A percentile compares a stretch with the other conserved stretches of the same genome.
Evolutionary conservation across 2,888 invertebrate genomes (phyloP).

Genomic region (Cerastoderma edule): DNA sequence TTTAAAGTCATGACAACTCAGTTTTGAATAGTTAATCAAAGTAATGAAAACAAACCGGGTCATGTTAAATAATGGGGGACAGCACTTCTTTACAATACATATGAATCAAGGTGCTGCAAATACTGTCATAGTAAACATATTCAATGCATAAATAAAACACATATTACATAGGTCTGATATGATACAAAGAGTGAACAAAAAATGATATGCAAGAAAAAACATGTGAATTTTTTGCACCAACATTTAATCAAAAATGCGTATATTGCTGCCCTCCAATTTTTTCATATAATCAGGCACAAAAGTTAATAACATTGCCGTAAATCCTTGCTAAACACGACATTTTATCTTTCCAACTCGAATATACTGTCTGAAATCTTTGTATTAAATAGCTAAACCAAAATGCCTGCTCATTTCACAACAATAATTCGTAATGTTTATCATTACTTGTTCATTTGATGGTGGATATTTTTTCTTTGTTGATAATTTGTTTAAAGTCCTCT

Average conservation of each 20-base stretch:
- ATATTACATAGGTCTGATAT: conserved; percentile 22
- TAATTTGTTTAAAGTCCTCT: too few relatives aligned
- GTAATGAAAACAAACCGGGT: too few relatives aligned
- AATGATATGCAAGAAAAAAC: conserved; percentile 25
- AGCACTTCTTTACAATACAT: conserved; percentile 20
- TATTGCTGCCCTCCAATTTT: conserved; percentile 23
- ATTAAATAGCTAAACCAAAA: too few relatives aligned
- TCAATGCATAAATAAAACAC: conserved; percentile 25
- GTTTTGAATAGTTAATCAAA: too few relatives aligned
- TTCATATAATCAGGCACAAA: conserved; percentile 22
- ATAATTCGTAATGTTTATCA: too few relatives aligned
- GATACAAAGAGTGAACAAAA: conserved; percentile 24
- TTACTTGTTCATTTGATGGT: too few relatives aligned
- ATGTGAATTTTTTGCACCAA: conserved; percentile 23
- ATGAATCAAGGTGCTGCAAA: conserved; percentile 16
- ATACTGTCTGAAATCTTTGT: neutral
- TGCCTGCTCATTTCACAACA: too few relatives aligned
- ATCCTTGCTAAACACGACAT: neutral
- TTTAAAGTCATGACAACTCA: too few relatives aligned
- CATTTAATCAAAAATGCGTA: conserved; percentile 19
- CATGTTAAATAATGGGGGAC: too few relatives aligned
- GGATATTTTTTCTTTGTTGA: too few relatives aligned
- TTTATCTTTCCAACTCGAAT: neutral
- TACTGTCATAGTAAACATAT: conserved; percentile 20
- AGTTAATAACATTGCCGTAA: neutral